phyloP scores from a whole-genome alignment of 2,797 vertebrate genomes.

The Anguilla marmorata region DNA sequence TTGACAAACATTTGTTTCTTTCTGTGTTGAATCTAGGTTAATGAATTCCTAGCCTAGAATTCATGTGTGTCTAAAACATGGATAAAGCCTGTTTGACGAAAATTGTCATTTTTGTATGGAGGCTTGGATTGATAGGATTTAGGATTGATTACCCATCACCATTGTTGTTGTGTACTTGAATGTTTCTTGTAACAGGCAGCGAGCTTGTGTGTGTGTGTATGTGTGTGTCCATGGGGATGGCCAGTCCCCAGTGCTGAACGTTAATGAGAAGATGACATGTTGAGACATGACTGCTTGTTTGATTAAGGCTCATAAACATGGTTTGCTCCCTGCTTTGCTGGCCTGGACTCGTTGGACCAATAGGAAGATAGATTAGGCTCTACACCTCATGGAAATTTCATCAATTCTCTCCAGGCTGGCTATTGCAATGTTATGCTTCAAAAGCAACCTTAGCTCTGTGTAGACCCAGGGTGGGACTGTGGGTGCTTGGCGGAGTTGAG shows the following conservation, averaged over 20 bases:
- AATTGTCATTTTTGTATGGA: neutral
- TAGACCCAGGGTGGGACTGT: neutral
- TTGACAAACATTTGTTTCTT: neutral
- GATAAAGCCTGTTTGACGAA: neutral
- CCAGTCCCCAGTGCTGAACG: neutral
- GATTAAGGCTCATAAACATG: neutral
- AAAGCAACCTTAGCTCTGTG: neutral
- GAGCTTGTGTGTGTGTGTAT: neutral
- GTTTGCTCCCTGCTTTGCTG: neutral
- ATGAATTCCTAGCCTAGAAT: too few species aligned
- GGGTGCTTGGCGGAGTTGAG: neutral
- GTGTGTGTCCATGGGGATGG: neutral
- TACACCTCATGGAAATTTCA: neutral
- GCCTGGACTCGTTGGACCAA: neutral
- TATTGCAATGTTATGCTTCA: neutral
- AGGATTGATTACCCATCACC: neutral
- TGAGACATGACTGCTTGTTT: neutral
- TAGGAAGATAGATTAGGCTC: neutral
- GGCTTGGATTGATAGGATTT: neutral
- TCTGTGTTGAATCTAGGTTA: neutral
- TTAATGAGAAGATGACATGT: neutral
- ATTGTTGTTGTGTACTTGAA: neutral
- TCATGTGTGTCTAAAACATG: too few species aligned
- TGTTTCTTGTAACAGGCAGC: neutral
- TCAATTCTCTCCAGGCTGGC: neutral